These are phyloP conservation scores for Callithrix jacchus DNA, from an alignment of 2,113 vertebrate genomes.

Conservation along the genomic window DNA sequence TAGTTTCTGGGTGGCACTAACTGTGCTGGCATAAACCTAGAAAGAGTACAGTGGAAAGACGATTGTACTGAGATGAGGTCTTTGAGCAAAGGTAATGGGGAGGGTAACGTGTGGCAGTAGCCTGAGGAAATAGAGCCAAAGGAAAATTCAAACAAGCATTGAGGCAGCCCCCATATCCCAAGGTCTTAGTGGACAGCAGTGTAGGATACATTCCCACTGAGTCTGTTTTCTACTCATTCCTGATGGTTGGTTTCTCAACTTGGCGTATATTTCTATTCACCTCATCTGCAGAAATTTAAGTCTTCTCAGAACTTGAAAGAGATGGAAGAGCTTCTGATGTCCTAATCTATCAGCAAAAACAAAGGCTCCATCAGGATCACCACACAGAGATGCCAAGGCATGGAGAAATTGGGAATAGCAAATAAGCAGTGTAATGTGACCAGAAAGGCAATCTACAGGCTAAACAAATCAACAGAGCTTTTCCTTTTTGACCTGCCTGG, in stretches of 20 bases:
- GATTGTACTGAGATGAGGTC: background rate
- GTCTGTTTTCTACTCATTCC: constrained; percentile 8
- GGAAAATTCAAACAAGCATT: background rate
- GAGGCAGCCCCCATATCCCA: background rate
- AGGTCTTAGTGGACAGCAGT: background rate
- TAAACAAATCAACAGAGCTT: background rate
- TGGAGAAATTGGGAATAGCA: background rate
- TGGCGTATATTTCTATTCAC: background rate
- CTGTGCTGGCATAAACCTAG: background rate
- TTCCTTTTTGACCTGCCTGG: background rate
- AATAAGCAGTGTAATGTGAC: background rate
- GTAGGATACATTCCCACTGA: background rate
- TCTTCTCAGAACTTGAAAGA: constrained; percentile 24
- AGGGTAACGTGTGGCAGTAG: background rate
- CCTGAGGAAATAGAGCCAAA: background rate
- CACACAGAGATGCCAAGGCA: background rate
- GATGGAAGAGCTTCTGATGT: background rate
- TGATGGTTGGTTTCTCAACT: constrained; percentile 1
- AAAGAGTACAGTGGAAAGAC: background rate
- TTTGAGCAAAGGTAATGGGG: background rate
- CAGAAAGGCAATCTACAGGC: background rate
- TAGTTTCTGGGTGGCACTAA: background rate
- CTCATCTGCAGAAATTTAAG: background rate
- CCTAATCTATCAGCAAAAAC: background rate
- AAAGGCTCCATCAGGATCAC: background rate